A percentile compares a stretch with the other conserved stretches of the same genome.
phyloP scores from a whole-genome alignment of 2,113 vertebrate genomes.

The Tragelaphus imberbis region DNA sequence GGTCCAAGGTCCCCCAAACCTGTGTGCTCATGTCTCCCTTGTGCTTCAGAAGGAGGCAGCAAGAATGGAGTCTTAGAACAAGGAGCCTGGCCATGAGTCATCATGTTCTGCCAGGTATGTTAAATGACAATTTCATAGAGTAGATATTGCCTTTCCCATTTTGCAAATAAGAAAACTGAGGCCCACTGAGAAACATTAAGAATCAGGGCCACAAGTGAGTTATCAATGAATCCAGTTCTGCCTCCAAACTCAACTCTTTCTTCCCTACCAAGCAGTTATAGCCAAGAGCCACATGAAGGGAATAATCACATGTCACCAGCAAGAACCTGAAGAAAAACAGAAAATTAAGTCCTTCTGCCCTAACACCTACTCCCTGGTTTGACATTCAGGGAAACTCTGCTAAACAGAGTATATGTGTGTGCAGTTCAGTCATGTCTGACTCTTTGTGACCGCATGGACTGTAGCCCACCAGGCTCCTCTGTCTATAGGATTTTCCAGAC shows the following conservation, averaged over 20 bases:
- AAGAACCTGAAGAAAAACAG: not conserved
- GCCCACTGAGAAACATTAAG: not conserved
- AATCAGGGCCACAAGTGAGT: not conserved
- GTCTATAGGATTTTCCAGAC: not conserved
- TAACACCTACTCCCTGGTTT: not conserved
- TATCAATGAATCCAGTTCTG: not conserved
- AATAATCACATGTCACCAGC: not conserved
- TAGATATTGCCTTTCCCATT: not conserved
- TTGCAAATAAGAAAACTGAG: not conserved
- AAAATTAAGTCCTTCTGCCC: not conserved
- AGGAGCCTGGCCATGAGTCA: not conserved
- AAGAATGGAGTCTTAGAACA: not conserved
- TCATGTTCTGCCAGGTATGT: not conserved
- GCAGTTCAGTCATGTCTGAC: not conserved
- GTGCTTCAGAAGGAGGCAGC: not conserved
- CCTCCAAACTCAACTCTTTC: not conserved
- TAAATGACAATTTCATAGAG: not conserved
- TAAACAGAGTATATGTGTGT: not conserved
- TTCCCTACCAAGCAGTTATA: not conserved
- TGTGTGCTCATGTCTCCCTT: not conserved
- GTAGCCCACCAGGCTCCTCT: not conserved
- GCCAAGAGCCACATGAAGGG: not conserved
- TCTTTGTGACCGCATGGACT: not conserved
- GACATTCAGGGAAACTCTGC: not conserved
- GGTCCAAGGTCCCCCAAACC: not conserved